phyloP scores from a whole-genome alignment of 1,140 invertebrate species.

The Aphis gossypii region DNA sequence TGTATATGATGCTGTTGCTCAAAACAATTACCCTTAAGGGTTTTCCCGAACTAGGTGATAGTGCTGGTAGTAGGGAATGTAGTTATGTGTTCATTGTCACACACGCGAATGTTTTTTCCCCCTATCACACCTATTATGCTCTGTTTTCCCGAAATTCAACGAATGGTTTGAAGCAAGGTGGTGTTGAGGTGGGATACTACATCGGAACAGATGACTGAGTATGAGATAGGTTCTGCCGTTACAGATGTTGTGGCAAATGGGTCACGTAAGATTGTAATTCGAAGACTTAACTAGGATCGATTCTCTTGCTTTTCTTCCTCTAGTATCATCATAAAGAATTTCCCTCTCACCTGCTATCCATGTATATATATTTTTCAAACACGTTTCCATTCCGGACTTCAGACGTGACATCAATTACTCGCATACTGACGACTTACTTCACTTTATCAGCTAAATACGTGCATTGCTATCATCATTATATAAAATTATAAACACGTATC shows the following conservation, averaged over 20 bases:
- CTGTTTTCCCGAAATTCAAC: not conserved
- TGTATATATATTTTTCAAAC: not conserved
- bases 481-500: not conserved
- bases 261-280: slow-evolving; percentile 31
- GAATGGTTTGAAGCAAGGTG: not conserved
- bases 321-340: not conserved
- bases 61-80: not conserved
- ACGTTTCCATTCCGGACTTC: not conserved
- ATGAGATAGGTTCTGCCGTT: not conserved
- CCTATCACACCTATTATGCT: not conserved
- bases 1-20: not conserved
- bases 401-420: slow-evolving; percentile 18
- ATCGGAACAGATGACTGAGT: not conserved
- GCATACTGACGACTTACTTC: not conserved
- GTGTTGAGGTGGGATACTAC: not conserved
- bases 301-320: not conserved
- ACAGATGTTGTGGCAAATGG: slow-evolving; percentile 4
- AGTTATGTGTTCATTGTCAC: not conserved
- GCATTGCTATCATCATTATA: not conserved
- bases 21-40: not conserved
- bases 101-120: not conserved
- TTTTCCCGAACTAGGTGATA: not conserved
- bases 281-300: slow-evolving; percentile 14
- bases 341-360: too few species aligned
- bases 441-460: not conserved